Conservation (phyloP, 2,113 vertebrate species). For the Pollimyrus isidori region DNA sequence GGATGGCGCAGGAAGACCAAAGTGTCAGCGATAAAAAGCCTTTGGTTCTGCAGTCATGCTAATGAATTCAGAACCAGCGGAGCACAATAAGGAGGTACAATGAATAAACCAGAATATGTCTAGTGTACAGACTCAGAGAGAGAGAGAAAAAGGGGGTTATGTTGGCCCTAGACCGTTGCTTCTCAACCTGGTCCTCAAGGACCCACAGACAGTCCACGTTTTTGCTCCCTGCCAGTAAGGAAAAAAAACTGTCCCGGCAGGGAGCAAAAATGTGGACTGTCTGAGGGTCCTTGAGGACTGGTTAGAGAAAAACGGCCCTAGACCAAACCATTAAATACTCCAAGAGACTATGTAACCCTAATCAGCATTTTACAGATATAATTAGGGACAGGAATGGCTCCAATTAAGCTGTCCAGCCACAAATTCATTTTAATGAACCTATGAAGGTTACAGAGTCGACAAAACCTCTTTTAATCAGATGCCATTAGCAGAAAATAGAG, state of each 20-base stretch:
- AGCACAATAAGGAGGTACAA: background rate
- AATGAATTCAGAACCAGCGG: background rate
- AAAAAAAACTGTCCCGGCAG: background rate
- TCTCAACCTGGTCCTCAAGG: background rate
- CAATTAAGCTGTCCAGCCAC: constrained; percentile 17
- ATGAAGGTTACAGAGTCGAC: background rate
- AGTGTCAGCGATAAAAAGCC: background rate
- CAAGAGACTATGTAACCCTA: background rate
- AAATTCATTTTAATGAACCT: constrained; percentile 19
- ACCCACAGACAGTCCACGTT: background rate
- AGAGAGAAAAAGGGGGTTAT: background rate
- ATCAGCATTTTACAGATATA: constrained; percentile 2
- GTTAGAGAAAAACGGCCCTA: background rate
- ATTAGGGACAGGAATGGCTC: constrained; percentile 18
- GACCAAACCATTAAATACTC: constrained; percentile 18
- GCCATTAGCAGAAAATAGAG: background rate
- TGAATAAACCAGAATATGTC: background rate
- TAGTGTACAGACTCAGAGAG: background rate
- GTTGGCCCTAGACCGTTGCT: background rate
- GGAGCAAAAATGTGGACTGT: background rate
- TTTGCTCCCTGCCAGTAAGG: background rate
- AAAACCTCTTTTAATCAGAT: background rate
- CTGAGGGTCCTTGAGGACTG: background rate
- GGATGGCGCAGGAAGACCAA: background rate
- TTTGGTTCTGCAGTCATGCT: background rate